Evolutionary conservation across 2,888 invertebrate genomes (phyloP), one percentile per base, ranked within the genome.

Genomic region (Orthosia gothica): DNA sequence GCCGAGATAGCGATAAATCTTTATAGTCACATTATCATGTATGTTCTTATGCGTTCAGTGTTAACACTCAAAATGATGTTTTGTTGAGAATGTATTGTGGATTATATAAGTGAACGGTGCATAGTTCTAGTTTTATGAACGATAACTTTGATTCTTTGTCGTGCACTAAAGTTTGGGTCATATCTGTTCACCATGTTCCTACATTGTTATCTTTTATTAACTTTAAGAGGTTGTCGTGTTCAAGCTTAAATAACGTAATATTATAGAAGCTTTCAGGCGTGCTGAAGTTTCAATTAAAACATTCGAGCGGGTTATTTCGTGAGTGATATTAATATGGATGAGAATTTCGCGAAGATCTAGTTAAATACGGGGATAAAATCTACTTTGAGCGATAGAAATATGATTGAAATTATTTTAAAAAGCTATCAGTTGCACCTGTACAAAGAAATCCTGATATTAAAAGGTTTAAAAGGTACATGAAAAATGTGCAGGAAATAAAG

Each of bases 401-500:
- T 47, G 13, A 70, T 40, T 40, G 11, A 15, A 45, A 62, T 69
- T 18, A 62, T 64, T 76, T 59, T 32, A 50, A 68, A 71, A 52
- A 72, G 52, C 23, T 71, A 61, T 71, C 59, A 66, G 49, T 58
- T 68, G 50, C 63, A 67, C n/a, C 55, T 47, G 61, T 66, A 62
- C 65, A 58, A 72, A 69, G 70, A 75, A 80, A 57, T 57, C 50
- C 1, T 63, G 61, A 62, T 62, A 67, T 61, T 66, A 73, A 70
- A n/a, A 82, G 50, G 79, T 81, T 82, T 86, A 85, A 88, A 88
- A 91, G 85, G 79, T 70, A 78, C 81, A 80, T 83, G 70, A 57
- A 70, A 78, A 75, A 70, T 73, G 82, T 87, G 85, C 89, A 87
- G 83, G 88, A 88, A 90, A 72, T 86, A 89, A 91, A 90, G 84